Conservation (phyloP, 1,140 invertebrate species). For the Anoplolepis gracilipes region DNA sequence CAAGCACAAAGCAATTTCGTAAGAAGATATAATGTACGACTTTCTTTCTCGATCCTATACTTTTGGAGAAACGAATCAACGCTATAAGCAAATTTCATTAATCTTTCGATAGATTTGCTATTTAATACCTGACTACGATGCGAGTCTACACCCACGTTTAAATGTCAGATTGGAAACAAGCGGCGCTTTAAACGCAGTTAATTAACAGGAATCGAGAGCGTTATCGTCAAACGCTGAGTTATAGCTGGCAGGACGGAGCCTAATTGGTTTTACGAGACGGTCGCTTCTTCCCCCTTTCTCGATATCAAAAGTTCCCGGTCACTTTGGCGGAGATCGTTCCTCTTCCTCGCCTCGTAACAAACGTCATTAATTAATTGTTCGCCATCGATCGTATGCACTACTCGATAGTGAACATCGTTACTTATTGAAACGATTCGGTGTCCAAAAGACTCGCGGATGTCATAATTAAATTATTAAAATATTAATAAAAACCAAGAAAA, state of each 20-base stretch:
- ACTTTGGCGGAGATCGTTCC: background rate
- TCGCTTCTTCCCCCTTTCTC: background rate
- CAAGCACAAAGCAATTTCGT: slow-evolving; percentile 21
- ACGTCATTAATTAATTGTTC: slow-evolving; percentile 29
- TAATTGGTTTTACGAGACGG: slow-evolving; percentile 51
- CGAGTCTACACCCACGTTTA: background rate
- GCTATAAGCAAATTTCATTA: background rate
- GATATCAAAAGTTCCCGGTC: slow-evolving; percentile 4
- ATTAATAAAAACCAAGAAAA: background rate
- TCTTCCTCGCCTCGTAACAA: background rate
- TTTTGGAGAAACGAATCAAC: background rate
- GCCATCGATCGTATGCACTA: slow-evolving; percentile 9
- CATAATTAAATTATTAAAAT: too few species aligned
- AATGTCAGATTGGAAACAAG: slow-evolving; percentile 34
- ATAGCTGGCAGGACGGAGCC: slow-evolving; percentile 9
- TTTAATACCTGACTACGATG: background rate
- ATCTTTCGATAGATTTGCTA: background rate
- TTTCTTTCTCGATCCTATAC: background rate
- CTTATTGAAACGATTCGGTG: background rate
- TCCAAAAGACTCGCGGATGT: background rate
- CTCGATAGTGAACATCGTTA: background rate
- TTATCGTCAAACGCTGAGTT: slow-evolving; percentile 43
- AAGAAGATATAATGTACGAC: background rate
- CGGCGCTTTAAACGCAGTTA: slow-evolving; percentile 32
- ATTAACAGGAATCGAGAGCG: slow-evolving; percentile 51